Conservation (phyloP, 2,797 vertebrate species). For the Enteromius treurensis region DNA sequence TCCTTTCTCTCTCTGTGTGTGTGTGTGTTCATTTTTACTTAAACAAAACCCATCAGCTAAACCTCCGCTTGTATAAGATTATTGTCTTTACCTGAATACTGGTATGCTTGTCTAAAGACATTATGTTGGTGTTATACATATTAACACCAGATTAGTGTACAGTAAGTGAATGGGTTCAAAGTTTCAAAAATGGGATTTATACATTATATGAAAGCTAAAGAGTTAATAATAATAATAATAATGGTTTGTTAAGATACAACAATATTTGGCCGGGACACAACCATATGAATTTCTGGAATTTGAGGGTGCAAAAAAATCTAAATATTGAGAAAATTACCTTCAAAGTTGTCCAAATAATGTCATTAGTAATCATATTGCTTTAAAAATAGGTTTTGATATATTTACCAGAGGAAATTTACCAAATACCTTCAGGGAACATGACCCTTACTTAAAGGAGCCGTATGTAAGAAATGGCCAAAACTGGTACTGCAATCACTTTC, state of each 20-base stretch:
- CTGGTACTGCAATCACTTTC: too few species aligned
- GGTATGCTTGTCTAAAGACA: not conserved
- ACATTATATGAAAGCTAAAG: too few species aligned
- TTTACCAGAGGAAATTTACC: not conserved
- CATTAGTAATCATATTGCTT: not conserved
- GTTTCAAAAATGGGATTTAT: too few species aligned
- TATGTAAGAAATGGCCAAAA: too few species aligned
- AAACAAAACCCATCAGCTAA: conserved; percentile 10
- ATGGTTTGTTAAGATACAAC: not conserved
- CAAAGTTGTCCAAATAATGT: not conserved
- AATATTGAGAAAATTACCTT: not conserved
- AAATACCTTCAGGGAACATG: not conserved
- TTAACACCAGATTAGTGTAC: not conserved
- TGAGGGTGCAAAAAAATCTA: not conserved
- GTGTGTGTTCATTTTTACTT: not conserved
- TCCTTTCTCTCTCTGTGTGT: conserved; percentile 68
- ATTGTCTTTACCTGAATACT: not conserved
- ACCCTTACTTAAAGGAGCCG: not conserved
- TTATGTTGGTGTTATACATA: not conserved
- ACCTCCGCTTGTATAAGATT: not conserved
- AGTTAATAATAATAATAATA: not conserved
- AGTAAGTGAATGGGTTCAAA: not conserved
- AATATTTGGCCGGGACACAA: not conserved
- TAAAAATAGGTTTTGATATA: not conserved
- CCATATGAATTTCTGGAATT: not conserved